Evolutionary conservation across 2,888 invertebrate species (phyloP).

Genomic region (Netelia inedita): DNA sequence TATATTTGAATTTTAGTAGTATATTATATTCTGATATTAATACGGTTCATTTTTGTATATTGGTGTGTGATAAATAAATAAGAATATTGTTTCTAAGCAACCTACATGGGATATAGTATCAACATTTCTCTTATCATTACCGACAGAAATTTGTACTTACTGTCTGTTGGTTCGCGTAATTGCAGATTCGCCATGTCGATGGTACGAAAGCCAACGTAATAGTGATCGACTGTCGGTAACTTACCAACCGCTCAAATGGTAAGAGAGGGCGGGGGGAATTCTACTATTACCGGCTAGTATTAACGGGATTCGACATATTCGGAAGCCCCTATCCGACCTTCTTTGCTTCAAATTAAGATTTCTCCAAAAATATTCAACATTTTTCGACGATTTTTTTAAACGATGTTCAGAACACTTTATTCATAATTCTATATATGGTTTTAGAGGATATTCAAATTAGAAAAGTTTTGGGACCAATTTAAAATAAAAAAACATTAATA

Average conservation of each 20-base stretch:
- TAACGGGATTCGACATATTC: too few relatives aligned
- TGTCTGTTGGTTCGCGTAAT: neutral
- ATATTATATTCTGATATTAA: conserved; percentile 85
- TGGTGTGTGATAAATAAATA: conserved; percentile 85
- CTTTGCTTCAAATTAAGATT: too few relatives aligned
- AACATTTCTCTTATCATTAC: conserved; percentile 23
- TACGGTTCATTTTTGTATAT: conserved; percentile 85
- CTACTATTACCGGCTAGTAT: neutral
- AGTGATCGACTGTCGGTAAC: neutral
- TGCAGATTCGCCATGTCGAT: neutral
- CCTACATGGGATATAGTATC: conserved; percentile 55
- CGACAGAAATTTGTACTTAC: neutral
- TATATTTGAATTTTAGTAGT: conserved; percentile 85
- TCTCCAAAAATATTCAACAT: too few relatives aligned
- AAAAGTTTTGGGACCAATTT: too few relatives aligned
- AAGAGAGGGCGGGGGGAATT: neutral
- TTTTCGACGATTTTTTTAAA: too few relatives aligned
- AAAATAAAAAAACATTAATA: too few relatives aligned
- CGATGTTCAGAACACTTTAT: too few relatives aligned
- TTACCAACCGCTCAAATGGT: neutral
- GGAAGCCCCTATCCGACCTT: too few relatives aligned
- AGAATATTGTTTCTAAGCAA: conserved; percentile 85
- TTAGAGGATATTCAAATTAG: too few relatives aligned
- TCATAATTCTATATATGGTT: too few relatives aligned
- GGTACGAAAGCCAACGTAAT: too few relatives aligned